Percentiles rank a stretch among this genome's conserved stretches.
phyloP scores from a whole-genome alignment of 2,113 vertebrate species.

The Syngnathoides biaculeatus region DNA sequence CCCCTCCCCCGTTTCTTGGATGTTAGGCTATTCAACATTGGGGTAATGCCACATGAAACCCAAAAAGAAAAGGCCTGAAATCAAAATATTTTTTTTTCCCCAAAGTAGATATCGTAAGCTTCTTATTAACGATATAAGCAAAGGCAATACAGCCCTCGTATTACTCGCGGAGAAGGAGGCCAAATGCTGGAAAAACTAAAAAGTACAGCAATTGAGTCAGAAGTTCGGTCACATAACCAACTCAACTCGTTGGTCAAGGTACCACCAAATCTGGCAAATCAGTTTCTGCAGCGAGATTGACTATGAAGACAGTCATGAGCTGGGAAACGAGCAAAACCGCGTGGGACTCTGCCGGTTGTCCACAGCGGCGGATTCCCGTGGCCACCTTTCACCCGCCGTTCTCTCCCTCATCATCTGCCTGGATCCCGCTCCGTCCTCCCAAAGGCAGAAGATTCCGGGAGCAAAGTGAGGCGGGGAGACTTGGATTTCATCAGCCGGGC shows the following conservation, averaged over 20 bases:
- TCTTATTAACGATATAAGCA: neutral
- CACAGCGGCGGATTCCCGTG: constrained; percentile 27
- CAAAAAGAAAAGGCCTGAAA: constrained; percentile 28
- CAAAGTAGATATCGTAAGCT: constrained; percentile 39
- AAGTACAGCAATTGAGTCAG: no score
- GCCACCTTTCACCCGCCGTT: constrained; percentile 7
- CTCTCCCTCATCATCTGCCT: constrained; percentile 24
- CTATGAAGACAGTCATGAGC: neutral
- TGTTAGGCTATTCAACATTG: constrained; percentile 8
- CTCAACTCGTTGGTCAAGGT: no score
- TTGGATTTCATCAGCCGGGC: constrained; percentile 57
- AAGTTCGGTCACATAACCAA: no score
- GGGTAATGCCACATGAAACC: neutral
- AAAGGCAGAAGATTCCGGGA: constrained; percentile 40
- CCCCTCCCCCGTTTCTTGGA: constrained; percentile 40
- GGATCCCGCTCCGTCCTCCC: constrained; percentile 47
- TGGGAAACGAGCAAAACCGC: neutral
- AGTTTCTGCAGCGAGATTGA: neutral
- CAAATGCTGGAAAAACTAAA: no score
- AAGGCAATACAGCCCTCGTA: no score
- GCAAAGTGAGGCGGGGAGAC: constrained; percentile 60
- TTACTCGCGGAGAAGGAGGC: no score
- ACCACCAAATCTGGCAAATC: neutral
- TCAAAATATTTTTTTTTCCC: no score
- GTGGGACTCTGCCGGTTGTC: constrained; percentile 40